Evolutionary conservation across 2,797 vertebrate genomes (phyloP).

Genomic region (Monodelphis domestica): DNA sequence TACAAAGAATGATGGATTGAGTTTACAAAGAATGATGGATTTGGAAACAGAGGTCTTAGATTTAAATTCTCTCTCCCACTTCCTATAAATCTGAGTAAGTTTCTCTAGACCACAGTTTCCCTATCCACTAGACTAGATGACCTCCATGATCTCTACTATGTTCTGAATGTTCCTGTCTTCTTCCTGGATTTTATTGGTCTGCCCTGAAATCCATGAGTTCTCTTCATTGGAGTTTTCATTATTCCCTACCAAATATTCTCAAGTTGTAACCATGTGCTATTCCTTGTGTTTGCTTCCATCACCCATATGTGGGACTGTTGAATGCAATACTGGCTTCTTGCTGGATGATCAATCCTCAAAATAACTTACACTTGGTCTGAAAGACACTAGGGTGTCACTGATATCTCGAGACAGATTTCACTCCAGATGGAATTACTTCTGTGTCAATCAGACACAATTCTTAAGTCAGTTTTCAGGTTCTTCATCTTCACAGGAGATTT

Average conservation of each 20-base stretch:
- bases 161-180: neutral
- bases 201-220: neutral
- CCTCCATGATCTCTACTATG: neutral
- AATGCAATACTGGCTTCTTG: constrained; percentile 34
- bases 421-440: constrained; percentile 52
- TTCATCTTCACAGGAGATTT: constrained; percentile 26
- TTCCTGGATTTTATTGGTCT: neutral
- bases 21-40: neutral
- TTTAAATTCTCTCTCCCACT: neutral
- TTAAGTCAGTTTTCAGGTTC: constrained; percentile 35
- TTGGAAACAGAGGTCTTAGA: neutral
- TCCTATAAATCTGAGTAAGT: neutral
- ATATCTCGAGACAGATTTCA: constrained; percentile 33
- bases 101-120: neutral
- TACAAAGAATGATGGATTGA: neutral
- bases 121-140: neutral
- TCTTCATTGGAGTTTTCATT: neutral
- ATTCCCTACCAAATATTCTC: neutral
- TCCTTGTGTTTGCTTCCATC: constrained; percentile 8
- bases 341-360: constrained; percentile 42
- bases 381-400: constrained; percentile 32
- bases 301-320: constrained; percentile 27
- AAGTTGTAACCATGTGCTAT: constrained; percentile 27
- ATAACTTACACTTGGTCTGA: constrained; percentile 17
- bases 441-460: constrained; percentile 47